phyloP scores from a whole-genome alignment of 2,113 vertebrate genomes.

The Lathamus discolor region DNA sequence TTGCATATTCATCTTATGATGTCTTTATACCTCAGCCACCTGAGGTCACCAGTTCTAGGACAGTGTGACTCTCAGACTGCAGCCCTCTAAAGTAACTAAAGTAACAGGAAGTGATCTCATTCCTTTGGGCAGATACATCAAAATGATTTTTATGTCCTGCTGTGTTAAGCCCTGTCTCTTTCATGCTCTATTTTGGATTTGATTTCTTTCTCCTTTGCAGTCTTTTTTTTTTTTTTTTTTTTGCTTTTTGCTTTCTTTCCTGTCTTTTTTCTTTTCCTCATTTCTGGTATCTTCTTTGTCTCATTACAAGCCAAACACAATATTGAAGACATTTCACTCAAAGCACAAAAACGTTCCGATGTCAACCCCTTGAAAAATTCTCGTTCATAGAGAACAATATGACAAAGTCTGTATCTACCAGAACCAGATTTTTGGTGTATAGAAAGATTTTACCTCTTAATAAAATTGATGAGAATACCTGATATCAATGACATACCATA shows the following conservation, averaged over 20 bases:
- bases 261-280: neutral
- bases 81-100: neutral
- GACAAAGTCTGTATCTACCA: neutral
- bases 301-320: neutral
- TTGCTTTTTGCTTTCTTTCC: neutral
- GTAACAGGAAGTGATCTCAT: neutral
- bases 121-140: neutral
- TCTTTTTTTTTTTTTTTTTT: neutral
- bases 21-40: neutral
- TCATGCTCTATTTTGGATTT: neutral
- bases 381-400: neutral
- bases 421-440: neutral
- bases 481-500: neutral
- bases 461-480: neutral
- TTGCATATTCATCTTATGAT: rapidly evolving
- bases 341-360: neutral
- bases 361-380: neutral
- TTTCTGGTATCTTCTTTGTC: neutral
- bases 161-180: neutral
- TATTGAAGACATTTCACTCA: neutral
- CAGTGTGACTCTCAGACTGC: neutral
- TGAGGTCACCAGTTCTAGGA: neutral
- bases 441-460: neutral
- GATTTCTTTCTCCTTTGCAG: neutral
- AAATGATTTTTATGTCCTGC: neutral